Evolutionary conservation across 2,797 vertebrate species (phyloP).

Genomic region (Enteromius unitaeniatus): DNA sequence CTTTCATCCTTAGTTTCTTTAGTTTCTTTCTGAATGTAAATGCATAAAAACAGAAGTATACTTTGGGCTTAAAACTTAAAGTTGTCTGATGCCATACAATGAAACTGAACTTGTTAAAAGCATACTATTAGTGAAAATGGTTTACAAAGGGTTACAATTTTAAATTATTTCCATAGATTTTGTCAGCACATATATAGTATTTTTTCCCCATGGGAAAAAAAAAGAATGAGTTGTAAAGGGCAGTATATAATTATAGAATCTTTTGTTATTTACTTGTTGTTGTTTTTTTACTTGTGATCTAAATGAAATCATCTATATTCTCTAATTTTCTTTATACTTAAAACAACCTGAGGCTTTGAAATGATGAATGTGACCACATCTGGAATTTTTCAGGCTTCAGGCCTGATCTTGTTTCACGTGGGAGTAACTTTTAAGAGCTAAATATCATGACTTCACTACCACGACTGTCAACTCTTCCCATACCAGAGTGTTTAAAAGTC

Average conservation of each 20-base stretch:
- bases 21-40: too few species aligned
- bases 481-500: neutral
- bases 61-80: too few species aligned
- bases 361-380: neutral
- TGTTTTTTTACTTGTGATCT: neutral
- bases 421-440: neutral
- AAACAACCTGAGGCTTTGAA: neutral
- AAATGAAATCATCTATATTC: neutral
- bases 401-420: constrained; percentile 10
- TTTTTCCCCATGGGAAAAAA: neutral
- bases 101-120: too few species aligned
- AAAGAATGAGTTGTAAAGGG: neutral
- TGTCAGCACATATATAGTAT: too few species aligned
- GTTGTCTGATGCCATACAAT: too few species aligned
- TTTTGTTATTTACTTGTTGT: too few species aligned
- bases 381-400: neutral
- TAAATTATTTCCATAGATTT: too few species aligned
- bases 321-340: neutral
- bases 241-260: neutral
- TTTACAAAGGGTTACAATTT: too few species aligned
- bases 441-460: neutral
- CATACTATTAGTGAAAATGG: too few species aligned
- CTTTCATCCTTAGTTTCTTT: too few species aligned
- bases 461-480: neutral
- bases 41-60: too few species aligned